A percentile compares a stretch with the other conserved stretches of the same genome.
Evolutionary conservation across 2,113 vertebrate genomes (phyloP).

Genomic region (Sclerurus mexicanus): DNA sequence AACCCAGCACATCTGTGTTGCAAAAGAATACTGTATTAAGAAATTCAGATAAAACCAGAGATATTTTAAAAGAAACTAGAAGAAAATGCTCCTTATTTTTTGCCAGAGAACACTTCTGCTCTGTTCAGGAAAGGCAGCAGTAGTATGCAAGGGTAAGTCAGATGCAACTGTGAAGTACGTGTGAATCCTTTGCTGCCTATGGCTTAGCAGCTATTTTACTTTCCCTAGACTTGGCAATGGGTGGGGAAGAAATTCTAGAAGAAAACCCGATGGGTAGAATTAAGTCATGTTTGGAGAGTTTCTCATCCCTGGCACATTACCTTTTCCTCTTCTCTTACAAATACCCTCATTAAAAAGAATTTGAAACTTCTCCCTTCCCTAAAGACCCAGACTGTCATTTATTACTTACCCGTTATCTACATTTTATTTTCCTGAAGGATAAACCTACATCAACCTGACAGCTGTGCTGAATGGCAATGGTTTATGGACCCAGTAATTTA

Average conservation of each 20-base stretch:
- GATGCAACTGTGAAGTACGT: neutral
- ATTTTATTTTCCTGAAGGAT: neutral
- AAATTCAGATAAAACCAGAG: neutral
- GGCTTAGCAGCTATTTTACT: neutral
- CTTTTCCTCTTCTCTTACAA: neutral
- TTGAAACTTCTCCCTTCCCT: neutral
- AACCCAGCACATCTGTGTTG: no score
- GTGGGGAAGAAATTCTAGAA: neutral
- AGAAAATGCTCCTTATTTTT: neutral
- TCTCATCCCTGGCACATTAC: neutral
- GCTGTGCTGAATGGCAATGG: neutral
- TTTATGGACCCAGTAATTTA: slow-evolving; percentile 25
- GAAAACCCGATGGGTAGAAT: neutral
- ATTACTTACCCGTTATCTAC: neutral
- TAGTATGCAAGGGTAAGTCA: neutral
- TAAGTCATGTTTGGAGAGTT: neutral
- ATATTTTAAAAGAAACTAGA: neutral
- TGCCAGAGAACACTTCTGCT: neutral
- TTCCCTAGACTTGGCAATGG: neutral
- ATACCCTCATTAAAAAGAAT: neutral
- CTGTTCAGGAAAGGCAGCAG: neutral
- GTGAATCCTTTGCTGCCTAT: neutral
- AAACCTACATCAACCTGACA: neutral
- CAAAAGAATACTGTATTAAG: neutral
- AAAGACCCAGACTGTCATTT: neutral